phyloP scores from a whole-genome alignment of 2,113 vertebrate species.

The Miniopterus natalensis region DNA sequence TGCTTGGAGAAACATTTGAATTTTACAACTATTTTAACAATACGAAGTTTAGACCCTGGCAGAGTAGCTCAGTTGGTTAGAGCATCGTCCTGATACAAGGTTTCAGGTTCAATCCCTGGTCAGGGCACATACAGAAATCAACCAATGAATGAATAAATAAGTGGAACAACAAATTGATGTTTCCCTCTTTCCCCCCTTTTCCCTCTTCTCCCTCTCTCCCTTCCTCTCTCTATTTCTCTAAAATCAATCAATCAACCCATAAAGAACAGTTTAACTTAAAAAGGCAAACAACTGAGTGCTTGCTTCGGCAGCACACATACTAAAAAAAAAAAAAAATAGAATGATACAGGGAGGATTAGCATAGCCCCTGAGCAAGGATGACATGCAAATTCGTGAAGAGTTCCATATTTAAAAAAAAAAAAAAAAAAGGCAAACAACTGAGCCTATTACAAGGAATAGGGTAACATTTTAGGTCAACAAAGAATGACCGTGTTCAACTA shows the following conservation, averaged over 20 bases:
- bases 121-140: not conserved
- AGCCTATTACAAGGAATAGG: constrained; percentile 9
- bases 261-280: constrained; percentile 54
- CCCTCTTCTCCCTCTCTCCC: not conserved
- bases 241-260: not conserved
- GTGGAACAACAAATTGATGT: not conserved
- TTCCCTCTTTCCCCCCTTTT: not conserved
- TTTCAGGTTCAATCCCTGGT: not conserved
- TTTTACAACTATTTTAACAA: constrained; percentile 46
- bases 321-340: too few relatives aligned
- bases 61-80: not conserved
- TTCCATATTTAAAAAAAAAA: too few relatives aligned
- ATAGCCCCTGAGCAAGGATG: too few relatives aligned
- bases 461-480: constrained; percentile 29
- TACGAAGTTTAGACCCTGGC: not conserved
- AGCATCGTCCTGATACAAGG: not conserved
- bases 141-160: not conserved
- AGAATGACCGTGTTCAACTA: constrained; percentile 28
- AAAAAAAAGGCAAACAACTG: constrained; percentile 19
- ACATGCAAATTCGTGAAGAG: too few relatives aligned
- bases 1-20: not conserved
- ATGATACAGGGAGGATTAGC: too few relatives aligned
- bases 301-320: too few relatives aligned
- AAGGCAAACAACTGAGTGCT: constrained; percentile 20
- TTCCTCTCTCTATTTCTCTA: not conserved